A percentile compares a stretch with the other conserved stretches of the same genome.
Conservation (phyloP, 2,888 invertebrate genomes). For the Endotricha flammealis region DNA sequence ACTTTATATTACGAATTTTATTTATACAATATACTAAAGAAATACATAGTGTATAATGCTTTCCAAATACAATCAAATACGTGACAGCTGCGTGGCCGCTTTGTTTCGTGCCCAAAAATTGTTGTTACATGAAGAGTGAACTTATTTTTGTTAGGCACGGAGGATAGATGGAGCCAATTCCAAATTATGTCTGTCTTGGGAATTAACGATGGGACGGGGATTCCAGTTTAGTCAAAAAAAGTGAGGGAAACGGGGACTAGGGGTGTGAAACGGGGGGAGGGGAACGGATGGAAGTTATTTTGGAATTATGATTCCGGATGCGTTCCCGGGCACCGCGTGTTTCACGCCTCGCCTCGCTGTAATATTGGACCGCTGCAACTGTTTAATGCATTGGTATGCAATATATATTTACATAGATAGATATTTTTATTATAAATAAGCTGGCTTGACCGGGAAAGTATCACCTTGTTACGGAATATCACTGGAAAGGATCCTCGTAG, state of each 20-base stretch:
- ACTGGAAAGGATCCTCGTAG: too few relatives aligned
- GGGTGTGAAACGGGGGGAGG: constrained; percentile 35
- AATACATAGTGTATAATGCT: too few relatives aligned
- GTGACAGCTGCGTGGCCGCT: constrained; percentile 31
- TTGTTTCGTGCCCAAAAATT: constrained; percentile 68
- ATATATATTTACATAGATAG: constrained; percentile 35
- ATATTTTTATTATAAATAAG: constrained; percentile 14
- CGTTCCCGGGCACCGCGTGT: constrained; percentile 66
- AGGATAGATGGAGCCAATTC: constrained; percentile 80
- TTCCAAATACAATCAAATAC: background rate
- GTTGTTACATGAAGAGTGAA: constrained; percentile 50
- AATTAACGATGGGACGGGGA: constrained; percentile 75
- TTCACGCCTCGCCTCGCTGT: constrained; percentile 72
- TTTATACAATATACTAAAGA: too few relatives aligned
- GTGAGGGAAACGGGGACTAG: constrained; percentile 39
- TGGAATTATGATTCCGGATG: constrained; percentile 78
- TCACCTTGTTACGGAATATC: too few relatives aligned
- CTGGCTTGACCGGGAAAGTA: too few relatives aligned
- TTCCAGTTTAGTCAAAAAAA: constrained; percentile 76
- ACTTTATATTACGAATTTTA: too few relatives aligned
- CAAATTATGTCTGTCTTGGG: constrained; percentile 80
- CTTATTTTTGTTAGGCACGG: constrained; percentile 72
- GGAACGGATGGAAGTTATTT: constrained; percentile 70
- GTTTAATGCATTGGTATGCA: constrained; percentile 48
- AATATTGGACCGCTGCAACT: constrained; percentile 61